Conservation (phyloP, 1,140 invertebrate genomes). For the Drosophila kikkawai region DNA sequence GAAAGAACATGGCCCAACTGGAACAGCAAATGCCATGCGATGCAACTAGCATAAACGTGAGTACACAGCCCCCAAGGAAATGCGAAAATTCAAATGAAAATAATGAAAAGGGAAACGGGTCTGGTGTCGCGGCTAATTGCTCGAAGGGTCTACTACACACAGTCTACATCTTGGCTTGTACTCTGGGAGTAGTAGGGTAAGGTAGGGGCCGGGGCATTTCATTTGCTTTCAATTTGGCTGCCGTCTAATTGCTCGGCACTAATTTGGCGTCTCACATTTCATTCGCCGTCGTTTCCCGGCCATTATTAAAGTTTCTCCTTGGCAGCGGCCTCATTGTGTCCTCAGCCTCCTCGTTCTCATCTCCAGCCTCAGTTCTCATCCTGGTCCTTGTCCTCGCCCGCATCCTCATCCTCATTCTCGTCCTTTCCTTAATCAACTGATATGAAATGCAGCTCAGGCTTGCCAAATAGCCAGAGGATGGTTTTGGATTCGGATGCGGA, state of each 20-base stretch:
- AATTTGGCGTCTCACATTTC: conserved; percentile 55
- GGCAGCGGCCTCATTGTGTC: conserved; percentile 40
- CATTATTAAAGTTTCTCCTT: conserved; percentile 62
- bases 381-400: conserved; percentile 14
- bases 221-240: conserved; percentile 79
- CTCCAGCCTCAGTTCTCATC: background rate
- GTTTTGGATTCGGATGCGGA: conserved; percentile 1
- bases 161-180: conserved; percentile 9
- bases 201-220: conserved; percentile 52
- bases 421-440: conserved; percentile 61
- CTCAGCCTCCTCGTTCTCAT: conserved; percentile 10
- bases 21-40: conserved; percentile 80
- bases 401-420: conserved; percentile 6
- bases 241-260: conserved; percentile 54
- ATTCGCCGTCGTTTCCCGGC: conserved; percentile 22
- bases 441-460: conserved; percentile 66
- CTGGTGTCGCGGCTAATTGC: conserved; percentile 70
- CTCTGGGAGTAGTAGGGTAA: background rate
- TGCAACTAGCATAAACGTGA: conserved; percentile 81
- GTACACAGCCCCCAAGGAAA: conserved; percentile 41
- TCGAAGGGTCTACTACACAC: conserved; percentile 27
- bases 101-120: conserved; percentile 13
- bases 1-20: conserved; percentile 79
- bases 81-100: conserved; percentile 30
- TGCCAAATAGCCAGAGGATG: conserved; percentile 39